Evolutionary conservation across 2,113 vertebrate genomes (phyloP).

Genomic region (Isurus oxyrinchus): DNA sequence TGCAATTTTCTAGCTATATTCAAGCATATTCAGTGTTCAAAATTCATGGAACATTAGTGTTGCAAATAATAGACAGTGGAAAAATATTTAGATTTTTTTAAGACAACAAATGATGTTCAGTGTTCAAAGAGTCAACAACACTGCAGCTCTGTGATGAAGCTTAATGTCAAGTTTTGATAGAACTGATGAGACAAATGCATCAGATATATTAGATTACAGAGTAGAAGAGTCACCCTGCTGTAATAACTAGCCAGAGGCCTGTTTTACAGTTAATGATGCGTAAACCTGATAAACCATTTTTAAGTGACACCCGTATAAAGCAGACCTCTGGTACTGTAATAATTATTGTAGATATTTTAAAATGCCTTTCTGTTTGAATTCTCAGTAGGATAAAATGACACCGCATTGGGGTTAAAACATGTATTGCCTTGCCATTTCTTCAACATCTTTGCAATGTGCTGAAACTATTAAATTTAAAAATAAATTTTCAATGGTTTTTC

Average conservation of each 20-base stretch:
- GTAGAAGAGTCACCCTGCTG: neutral
- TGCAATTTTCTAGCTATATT: neutral
- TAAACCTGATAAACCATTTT: slow-evolving; percentile 17
- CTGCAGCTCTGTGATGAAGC: neutral
- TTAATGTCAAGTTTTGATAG: neutral
- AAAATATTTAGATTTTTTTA: neutral
- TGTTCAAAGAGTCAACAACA: neutral
- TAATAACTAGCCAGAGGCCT: slow-evolving; percentile 14
- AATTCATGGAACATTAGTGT: neutral
- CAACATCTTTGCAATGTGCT: neutral
- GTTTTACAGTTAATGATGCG: slow-evolving; percentile 15
- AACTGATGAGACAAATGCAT: slow-evolving; percentile 12
- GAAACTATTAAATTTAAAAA: neutral
- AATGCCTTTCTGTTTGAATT: slow-evolving; percentile 15
- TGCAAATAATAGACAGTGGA: neutral
- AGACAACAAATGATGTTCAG: neutral
- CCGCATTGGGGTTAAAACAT: neutral
- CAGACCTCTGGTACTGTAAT: neutral
- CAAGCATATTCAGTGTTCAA: neutral
- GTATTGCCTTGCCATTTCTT: neutral
- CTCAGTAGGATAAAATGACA: neutral
- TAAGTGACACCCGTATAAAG: neutral
- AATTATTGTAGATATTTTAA: slow-evolving; percentile 25
- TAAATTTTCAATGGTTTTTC: neutral
- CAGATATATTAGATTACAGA: slow-evolving; percentile 27